Evolutionary conservation across 2,797 vertebrate genomes (phyloP).

Genomic region (Malurus leucopterus): DNA sequence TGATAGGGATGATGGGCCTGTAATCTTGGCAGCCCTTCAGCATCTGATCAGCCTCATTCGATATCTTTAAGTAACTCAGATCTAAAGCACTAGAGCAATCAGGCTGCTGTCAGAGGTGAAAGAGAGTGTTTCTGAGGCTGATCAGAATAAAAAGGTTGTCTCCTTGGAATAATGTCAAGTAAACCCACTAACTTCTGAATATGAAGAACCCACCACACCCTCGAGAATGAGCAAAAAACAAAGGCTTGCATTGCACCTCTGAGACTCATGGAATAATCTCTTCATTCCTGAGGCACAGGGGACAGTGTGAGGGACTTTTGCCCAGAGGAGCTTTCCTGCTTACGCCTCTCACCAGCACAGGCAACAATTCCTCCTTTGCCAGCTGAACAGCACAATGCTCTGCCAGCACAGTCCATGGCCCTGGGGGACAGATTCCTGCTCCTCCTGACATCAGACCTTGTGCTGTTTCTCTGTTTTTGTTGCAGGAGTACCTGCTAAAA

Average conservation of each 20-base stretch:
- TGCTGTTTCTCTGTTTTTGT: neutral
- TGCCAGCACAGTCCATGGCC: fast-evolving
- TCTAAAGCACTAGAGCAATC: constrained; percentile 59
- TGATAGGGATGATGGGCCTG: constrained; percentile 12
- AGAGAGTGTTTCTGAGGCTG: constrained; percentile 56
- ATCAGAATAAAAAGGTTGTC: constrained; percentile 35
- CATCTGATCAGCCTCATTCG: constrained; percentile 42
- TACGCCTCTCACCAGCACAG: neutral
- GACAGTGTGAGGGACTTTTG: neutral
- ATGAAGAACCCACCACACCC: neutral
- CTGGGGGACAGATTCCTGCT: neutral
- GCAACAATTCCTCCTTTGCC: neutral
- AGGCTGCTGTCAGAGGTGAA: constrained; percentile 46
- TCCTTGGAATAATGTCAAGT: neutral
- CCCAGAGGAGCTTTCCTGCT: neutral
- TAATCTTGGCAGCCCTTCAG: constrained; percentile 61
- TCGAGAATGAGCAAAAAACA: neutral
- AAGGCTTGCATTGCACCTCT: fast-evolving
- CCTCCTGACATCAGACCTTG: neutral
- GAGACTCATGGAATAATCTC: neutral
- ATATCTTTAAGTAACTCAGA: constrained; percentile 45
- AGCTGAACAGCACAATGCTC: fast-evolving
- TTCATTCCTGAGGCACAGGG: neutral
- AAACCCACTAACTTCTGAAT: neutral
- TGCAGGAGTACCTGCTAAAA: neutral